Evolutionary conservation across 2,113 vertebrate genomes (phyloP), one percentile per base, ranked within the genome.

Genomic region (Aythya baeri): DNA sequence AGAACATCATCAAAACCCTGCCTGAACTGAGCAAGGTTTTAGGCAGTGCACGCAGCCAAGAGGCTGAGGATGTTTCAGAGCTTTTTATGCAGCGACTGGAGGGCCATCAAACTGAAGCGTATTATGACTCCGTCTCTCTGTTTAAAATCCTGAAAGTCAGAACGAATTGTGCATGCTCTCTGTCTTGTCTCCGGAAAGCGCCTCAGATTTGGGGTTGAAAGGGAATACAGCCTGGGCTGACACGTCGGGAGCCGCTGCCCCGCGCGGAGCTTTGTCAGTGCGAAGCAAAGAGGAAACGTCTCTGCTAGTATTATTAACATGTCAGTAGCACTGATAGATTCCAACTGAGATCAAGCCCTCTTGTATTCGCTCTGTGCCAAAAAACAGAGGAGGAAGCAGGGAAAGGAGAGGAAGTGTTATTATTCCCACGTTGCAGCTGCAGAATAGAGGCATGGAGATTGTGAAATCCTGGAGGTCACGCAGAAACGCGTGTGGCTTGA

Each of bases 221-320:
- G 74, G 75, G 91, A 94, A 95, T 94, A 94, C 2, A 11, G 77
- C 80, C 71, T 36, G 83, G 76, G 90, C 83, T 94, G 95, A 93
- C 34, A 22, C 61, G 50, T 49, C 88, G 86, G 90, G 91, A 96
- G 80, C 94, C 66, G 84, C 87, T 94, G 49, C 93, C 92, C 93
- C 0, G 66, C 7, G 6, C 88, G 78, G 90, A 88, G 86, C 55
- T 78, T 78, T 96, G 88, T 96, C 90, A 82, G 91, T 94, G 91
- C 74, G 79, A 92, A 89, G 83, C 58, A 84, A 92, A 94, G 83
- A 96, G 96, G 96, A 96, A 97, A 95, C 93, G 13, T 93, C 96
- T 96, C 86, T 91, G 79, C 96, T 94, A 89, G 96, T 96, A 94
- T 96, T 96, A 97, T 96, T 97, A 97, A 96, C 93, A 96, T 97